Conservation (phyloP, 1,140 invertebrate species). For the Calliphora vicina region DNA sequence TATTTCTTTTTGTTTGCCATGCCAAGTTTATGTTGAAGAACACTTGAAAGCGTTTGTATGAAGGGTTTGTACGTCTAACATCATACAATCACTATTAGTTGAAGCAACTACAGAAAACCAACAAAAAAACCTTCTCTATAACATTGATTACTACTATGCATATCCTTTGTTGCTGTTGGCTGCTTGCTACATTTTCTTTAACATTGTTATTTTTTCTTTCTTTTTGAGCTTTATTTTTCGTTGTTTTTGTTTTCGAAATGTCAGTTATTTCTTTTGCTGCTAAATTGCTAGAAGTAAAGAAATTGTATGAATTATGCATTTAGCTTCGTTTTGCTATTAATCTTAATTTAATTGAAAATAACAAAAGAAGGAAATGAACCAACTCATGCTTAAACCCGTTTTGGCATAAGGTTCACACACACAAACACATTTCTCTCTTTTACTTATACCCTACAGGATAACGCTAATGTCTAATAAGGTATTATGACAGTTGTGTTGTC, state of each 20-base stretch:
- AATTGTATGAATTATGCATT: background rate
- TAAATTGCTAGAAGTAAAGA: background rate
- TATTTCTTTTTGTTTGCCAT: too few species aligned
- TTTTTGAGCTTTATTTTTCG: background rate
- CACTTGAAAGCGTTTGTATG: too few species aligned
- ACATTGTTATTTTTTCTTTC: background rate
- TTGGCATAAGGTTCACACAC: background rate
- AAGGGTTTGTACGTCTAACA: too few species aligned
- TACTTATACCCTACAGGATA: background rate
- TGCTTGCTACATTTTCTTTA: background rate
- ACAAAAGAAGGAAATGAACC: background rate
- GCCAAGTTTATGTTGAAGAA: too few species aligned
- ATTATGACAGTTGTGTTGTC: background rate
- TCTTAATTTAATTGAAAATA: slow-evolving; percentile 14
- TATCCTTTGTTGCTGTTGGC: too few species aligned
- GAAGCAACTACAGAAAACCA: background rate
- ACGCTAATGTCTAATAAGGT: background rate
- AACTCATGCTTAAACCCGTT: background rate
- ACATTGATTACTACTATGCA: background rate
- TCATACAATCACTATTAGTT: background rate
- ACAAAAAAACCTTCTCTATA: background rate
- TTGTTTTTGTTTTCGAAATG: background rate
- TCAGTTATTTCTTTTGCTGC: background rate
- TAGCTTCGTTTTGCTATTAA: background rate
- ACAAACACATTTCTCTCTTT: background rate